Percentiles rank a stretch among this genome's conserved stretches.
Conservation (phyloP, 1,140 invertebrate species). For the Grapholita molesta region DNA sequence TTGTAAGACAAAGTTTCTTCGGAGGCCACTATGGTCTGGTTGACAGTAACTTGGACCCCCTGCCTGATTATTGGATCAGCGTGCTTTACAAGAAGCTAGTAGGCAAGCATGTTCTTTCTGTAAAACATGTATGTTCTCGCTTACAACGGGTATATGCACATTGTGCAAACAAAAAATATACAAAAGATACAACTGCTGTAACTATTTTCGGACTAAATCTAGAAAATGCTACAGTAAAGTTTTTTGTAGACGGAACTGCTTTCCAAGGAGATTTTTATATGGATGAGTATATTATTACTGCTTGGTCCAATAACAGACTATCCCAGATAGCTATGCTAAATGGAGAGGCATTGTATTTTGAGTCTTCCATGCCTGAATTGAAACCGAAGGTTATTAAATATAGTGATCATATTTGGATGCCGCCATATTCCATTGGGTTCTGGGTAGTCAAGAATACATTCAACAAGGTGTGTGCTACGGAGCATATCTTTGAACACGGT, state of each 20-base stretch:
- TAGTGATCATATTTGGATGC: slow-evolving; percentile 72
- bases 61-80: slow-evolving; percentile 86
- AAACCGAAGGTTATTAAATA: slow-evolving; percentile 67
- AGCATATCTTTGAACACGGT: no score
- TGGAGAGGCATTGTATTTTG: slow-evolving; percentile 73
- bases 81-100: slow-evolving; percentile 84
- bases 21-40: slow-evolving; percentile 84
- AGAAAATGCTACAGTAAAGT: slow-evolving; percentile 53
- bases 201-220: slow-evolving; percentile 82
- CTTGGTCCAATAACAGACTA: slow-evolving; percentile 63
- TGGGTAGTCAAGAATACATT: slow-evolving; percentile 78
- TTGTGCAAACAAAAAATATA: slow-evolving; percentile 76
- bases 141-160: slow-evolving; percentile 82
- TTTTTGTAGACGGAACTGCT: slow-evolving; percentile 71
- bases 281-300: slow-evolving; percentile 67
- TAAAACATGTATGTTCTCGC: slow-evolving; percentile 56
- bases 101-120: slow-evolving; percentile 80
- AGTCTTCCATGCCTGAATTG: slow-evolving; percentile 76
- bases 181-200: slow-evolving; percentile 69
- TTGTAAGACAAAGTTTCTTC: slow-evolving; percentile 86
- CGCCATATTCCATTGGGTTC: slow-evolving; percentile 81
- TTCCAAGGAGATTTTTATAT: slow-evolving; percentile 57
- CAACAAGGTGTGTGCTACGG: slow-evolving; percentile 54
- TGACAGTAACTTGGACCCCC: slow-evolving; percentile 79
- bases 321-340: slow-evolving; percentile 79